A percentile compares a stretch with the other conserved stretches of the same genome.
phyloP scores from a whole-genome alignment of 2,888 invertebrate species.

The Ptychoptera albimana region DNA sequence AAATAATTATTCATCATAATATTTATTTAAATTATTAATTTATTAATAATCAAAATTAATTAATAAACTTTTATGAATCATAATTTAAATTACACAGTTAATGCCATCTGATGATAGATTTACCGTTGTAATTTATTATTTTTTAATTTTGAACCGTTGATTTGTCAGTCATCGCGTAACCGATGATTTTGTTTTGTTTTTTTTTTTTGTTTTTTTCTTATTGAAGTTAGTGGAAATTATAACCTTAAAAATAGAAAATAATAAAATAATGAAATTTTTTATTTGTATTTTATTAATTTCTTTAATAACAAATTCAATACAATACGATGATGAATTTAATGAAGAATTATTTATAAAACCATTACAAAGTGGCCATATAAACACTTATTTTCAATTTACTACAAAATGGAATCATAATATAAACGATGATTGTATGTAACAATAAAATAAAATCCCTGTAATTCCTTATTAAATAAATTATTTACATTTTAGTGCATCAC shows the following conservation, averaged over 20 bases:
- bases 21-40: too few species aligned
- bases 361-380: constrained; percentile 65
- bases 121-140: too few species aligned
- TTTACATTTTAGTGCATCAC: constrained; percentile 50
- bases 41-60: too few species aligned
- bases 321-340: constrained; percentile 49
- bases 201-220: too few species aligned
- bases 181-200: too few species aligned
- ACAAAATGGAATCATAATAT: constrained; percentile 53
- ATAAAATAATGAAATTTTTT: neutral
- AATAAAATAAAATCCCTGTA: neutral
- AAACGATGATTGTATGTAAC: constrained; percentile 43
- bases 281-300: neutral
- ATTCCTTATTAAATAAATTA: constrained; percentile 6
- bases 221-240: too few species aligned
- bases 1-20: too few species aligned
- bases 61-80: too few species aligned
- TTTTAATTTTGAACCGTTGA: too few species aligned
- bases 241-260: neutral
- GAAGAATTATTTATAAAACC: constrained; percentile 85
- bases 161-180: too few species aligned
- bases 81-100: too few species aligned
- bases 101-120: too few species aligned
- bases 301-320: constrained; percentile 7
- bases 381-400: constrained; percentile 82